Evolutionary conservation across 2,113 vertebrate genomes (phyloP), one percentile per base, ranked within the genome.

Genomic region (Naja naja): DNA sequence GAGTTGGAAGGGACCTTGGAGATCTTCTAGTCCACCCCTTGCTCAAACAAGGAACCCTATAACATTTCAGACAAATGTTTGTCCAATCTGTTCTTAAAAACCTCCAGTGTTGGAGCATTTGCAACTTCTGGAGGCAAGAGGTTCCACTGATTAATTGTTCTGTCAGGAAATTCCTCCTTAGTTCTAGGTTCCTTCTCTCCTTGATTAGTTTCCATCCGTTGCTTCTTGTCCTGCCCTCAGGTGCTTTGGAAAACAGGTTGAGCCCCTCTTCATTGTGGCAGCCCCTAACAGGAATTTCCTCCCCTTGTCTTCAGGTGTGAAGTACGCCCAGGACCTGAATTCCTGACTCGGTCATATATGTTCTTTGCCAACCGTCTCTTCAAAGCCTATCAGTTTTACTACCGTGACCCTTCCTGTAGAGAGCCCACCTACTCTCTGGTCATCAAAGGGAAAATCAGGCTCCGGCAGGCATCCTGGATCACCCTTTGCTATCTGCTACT

Each of bases 401-500:
- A 99, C 96, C 52, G 95, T 16, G 98, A 99, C 96, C 97, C 98
- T 7, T 87, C 95, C 27, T 99, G 99, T 92, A 97, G 86, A 47
- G 92, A 98, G 1, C 98, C 99, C 0, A 95, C 98, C 89, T 98
- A 99, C 97, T 98, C 99, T 1, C 97, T 99, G 93, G 95, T 98
- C 94, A 98, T 99, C 97, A 98, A 98, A 96, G 99, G 99, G 93
- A 98, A 97, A 95, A 94, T 99, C 0, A 97, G 98, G 12, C 97
- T 99, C 89, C 98, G 97, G 54, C 98, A 98, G 96, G 97, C 99
- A 91, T 99, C 99, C 95, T 99, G 99, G 99, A 98, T 99, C 97
- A 99, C 98, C 74, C 97, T 49, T 8, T 49, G 7, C 47, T 49
- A 49, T 47, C 47, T 49, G 47, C 47, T 8, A 49, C 1, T 49